phyloP scores from a whole-genome alignment of 2,113 vertebrate species.

The Rhinoptilus africanus region DNA sequence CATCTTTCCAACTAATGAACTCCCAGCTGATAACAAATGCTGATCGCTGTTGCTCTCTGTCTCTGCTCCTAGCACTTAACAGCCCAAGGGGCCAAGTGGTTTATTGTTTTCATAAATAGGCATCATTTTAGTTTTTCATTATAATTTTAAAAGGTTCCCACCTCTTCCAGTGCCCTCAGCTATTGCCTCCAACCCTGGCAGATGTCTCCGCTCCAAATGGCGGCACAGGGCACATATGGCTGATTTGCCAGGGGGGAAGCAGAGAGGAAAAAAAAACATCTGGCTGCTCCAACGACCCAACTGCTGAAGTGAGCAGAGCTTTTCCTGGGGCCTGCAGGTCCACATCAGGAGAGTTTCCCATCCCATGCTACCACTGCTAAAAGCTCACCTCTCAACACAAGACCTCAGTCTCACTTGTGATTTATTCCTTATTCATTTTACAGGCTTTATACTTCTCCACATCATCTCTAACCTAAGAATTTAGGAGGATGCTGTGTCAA shows the following conservation, averaged over 20 bases:
- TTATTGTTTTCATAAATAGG: neutral
- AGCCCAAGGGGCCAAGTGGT: neutral
- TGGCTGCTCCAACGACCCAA: neutral
- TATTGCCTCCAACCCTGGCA: neutral
- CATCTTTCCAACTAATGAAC: neutral
- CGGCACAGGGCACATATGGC: neutral
- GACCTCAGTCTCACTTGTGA: neutral
- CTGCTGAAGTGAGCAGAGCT: neutral
- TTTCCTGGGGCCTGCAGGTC: neutral
- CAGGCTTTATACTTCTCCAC: neutral
- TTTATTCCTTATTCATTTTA: neutral
- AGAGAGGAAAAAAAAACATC: neutral
- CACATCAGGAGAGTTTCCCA: neutral
- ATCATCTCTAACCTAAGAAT: neutral
- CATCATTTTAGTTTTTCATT: neutral
- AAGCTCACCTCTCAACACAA: neutral
- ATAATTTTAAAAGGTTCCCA: constrained; percentile 5
- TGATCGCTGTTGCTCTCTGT: neutral
- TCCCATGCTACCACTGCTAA: neutral
- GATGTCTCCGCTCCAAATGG: fast-evolving
- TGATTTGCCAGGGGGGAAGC: neutral
- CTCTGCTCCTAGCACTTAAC: neutral
- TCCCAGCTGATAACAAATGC: neutral
- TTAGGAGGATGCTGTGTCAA: neutral
- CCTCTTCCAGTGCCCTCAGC: neutral